Base-by-base conservation (phyloP, 2,888 invertebrate genomes). In the Cacoxenus indagator region DNA sequence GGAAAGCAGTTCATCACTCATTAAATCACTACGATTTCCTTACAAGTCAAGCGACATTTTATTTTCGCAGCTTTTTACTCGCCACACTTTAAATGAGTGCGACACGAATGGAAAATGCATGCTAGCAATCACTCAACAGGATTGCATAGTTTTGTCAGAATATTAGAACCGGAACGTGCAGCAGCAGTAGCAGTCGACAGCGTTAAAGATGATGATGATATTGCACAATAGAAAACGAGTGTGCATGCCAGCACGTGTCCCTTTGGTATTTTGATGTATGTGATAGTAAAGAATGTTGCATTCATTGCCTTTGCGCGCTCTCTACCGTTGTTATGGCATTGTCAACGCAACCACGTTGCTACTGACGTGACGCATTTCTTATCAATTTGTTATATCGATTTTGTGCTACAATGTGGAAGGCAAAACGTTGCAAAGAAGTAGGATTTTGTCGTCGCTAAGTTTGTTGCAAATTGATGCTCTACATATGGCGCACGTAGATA, bases 321-420 rank as follows among this genome's bases (percentile, higher is more conserved):
- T 8, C 37, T 31, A 9, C 31, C 31, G 31, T 31, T 31, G 31
- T 9, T 8, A 8, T 31, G 31, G 5, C 31, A 31, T 31, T 31
- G 31, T 31, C 31, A 9, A 8, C 9, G 31, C 27, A 55, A 26
- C 19, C 11, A n/a, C 27, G 14, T 26, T 11, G 27, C 17, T 4
- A 54, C 22, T 27, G 27, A 14, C 27, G 27, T 55, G 55, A 55
- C 55, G 55, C 26, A 26, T 55, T 55, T 55, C 55, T 55, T 55
- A 55, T 55, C 55, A 55, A 55, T 55, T 55, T 55, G 19, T 48
- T 48, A 19, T 14, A 48, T 48, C 48, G 48, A 48, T 48, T 48
- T 48, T 48, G 48, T 17, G 17, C 11, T 48, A 48, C n/a, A 48
- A 37, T 37, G 37, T 4, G 14, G 14, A 37, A 37, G 14, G 37